These are phyloP conservation scores for Hirudo medicinalis DNA, from an alignment of 1,140 invertebrate genomes.

Conservation along the genomic window DNA sequence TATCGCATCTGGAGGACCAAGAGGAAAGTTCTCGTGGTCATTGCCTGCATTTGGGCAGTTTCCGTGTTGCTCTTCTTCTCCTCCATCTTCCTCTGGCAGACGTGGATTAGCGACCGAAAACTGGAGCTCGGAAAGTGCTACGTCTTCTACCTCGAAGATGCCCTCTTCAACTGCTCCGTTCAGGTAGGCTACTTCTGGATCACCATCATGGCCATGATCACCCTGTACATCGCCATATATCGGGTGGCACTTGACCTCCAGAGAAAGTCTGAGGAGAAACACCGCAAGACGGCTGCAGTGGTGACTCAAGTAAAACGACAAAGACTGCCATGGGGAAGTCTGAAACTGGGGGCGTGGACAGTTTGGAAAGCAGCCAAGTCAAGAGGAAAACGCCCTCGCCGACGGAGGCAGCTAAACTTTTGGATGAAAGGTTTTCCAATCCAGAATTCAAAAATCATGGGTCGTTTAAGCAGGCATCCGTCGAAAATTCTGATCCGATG, in stretches of 20 bases:
- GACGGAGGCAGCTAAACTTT: too few relatives aligned
- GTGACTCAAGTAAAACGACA: neutral
- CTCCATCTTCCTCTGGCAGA: conserved; percentile 96
- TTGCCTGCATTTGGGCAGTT: conserved; percentile 77
- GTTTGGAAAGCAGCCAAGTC: too few relatives aligned
- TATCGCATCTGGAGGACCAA: conserved; percentile 94
- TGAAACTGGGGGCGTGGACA: too few relatives aligned
- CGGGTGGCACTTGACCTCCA: conserved; percentile 92
- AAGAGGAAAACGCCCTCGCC: too few relatives aligned
- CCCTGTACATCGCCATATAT: conserved; percentile 88
- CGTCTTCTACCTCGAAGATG: conserved; percentile 93
- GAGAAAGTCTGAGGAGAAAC: conserved; percentile 68
- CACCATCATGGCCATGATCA: conserved; percentile 47
- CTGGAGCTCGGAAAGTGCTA: conserved; percentile 70
- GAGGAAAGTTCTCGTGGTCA: conserved; percentile 74
- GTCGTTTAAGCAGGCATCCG: too few relatives aligned
- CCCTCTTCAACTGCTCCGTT: conserved; percentile 86
- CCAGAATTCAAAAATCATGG: too few relatives aligned
- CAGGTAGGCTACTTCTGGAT: conserved; percentile 98
- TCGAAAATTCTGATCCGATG: too few relatives aligned
- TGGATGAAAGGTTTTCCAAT: too few relatives aligned
- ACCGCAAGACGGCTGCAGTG: conserved; percentile 43
- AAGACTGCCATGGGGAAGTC: too few relatives aligned
- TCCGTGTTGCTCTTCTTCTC: conserved; percentile 92
- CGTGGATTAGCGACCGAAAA: conserved; percentile 68